Base-by-base conservation (phyloP, 2,113 vertebrate species). In the Neogale vison region DNA sequence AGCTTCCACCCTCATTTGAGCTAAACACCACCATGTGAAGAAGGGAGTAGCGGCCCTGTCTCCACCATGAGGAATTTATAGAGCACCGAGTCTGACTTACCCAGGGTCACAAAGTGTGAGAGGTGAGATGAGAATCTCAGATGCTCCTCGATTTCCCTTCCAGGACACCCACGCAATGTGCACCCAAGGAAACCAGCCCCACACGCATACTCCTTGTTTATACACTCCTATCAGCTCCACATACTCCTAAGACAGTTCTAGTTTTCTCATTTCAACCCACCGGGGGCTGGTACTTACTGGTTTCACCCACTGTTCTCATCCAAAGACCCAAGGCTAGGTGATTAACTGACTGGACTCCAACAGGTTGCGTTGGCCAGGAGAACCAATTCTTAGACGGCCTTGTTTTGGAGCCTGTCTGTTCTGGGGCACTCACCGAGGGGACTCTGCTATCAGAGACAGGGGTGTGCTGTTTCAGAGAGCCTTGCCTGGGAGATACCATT, bases 391-490 rank as follows among this genome's bases (percentile, higher is more conserved):
- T 98, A 97, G 97, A 96, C 10, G 61, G 96, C 96, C 96, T 96
- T 95, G 85, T 97, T 97, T 98, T 96, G 95, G 97, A 98, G 90
- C 67, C 47, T 79, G 94, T 97, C 97, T 98, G 95, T 98, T 98
- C 97, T 98, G 98, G 97, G 97, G 98, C 98, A 98, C 97, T 95
- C 97, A 96, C 96, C 98, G 98, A 98, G 29, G 96, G 94, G 84
- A 98, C 97, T 98, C 97, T 98, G 98, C 98, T 98, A 98, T 96
- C 96, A 98, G 98, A 98, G 98, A 98, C 96, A 98, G 80, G 97
- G 98, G 98, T 95, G 96, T 94, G 98, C 94, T 95, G 97, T 99
- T 98, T 98, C 98, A 98, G 98, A 98, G 74, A 97, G 92, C 87
- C 96, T 98, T 0, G 89, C 97, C 97, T 98, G 98, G 83, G 96